Base-by-base conservation (phyloP, 1,140 invertebrate genomes). In the Venturia canescens region DNA sequence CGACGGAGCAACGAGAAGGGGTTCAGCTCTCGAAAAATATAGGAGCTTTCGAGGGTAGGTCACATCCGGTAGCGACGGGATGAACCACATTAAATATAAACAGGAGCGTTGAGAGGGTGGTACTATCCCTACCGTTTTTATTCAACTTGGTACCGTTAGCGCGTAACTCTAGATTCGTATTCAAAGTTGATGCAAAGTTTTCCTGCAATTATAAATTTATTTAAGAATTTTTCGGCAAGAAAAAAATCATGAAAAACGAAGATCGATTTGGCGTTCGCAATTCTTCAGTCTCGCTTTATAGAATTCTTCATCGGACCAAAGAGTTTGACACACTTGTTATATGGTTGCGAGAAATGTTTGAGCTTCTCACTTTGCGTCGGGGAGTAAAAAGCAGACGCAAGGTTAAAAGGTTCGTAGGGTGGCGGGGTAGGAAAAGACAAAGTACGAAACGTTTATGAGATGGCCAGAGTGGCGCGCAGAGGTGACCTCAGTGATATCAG, bases 401-500 rank as follows among this genome's bases (percentile, higher is more conserved):
- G n/a, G 29, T 63, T 63, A 63, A 63, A 63, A 63, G 23, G 60
- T 26, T 63, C 23, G 11, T 1, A 63, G 60, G 23, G 2, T 63
- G 60, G 13, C 11, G 2, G 60, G 60, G 11, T 27, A 63, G 60
- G 60, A 23, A 63, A 26, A 63, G 60, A 63, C 21, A 63, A 9
- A n/a, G 21, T 63, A 63, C 50, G 50, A 26, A 76, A 76, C 72
- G 72, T 76, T 76, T 76, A 76, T 76, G 72, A 76, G 72, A 76
- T 74, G 23, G 44, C 50, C 18, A 16, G 15, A 23, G 60, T 63
- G 60, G 11, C 11, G 53, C 11, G 29, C 34, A 57, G 48, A 26
- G 71, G 71, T 74, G 70, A 18, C 34, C 1, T 18, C 70, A 21
- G 11, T 74, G 48, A 48, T 23, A 48, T n/a, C 31, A 57, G 21